These are phyloP conservation scores for Speoplatyrhinus poulsoni DNA, from an alignment of 2,113 vertebrate genomes.

Conservation along the genomic window DNA sequence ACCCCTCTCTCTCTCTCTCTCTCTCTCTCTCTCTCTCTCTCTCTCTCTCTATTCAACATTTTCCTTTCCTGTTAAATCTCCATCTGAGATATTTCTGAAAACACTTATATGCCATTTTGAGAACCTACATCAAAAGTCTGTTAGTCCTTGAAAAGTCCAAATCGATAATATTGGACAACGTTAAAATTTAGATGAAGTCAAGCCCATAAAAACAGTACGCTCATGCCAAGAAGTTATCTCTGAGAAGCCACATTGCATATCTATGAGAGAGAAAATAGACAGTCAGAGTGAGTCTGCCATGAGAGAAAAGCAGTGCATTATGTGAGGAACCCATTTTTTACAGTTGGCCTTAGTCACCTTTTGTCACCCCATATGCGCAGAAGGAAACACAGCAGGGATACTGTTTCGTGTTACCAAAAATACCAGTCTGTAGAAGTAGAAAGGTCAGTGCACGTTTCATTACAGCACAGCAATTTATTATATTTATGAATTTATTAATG, in stretches of 20 bases:
- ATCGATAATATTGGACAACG: conserved; percentile 23
- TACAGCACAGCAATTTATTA: conserved; percentile 23
- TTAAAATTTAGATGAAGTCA: conserved; percentile 19
- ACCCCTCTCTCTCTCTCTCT: background rate
- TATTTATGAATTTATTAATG: conserved; percentile 5
- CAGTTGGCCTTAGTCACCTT: conserved; percentile 39
- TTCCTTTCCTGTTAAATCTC: conserved; percentile 4
- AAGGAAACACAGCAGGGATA: conserved; percentile 19
- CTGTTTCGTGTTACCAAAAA: background rate
- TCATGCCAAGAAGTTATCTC: conserved; percentile 37
- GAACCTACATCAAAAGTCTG: conserved; percentile 12
- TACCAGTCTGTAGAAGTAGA: conserved; percentile 14
- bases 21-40: conserved; percentile 5
- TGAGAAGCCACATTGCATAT: conserved; percentile 34
- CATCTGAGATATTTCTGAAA: background rate
- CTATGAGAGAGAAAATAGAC: conserved; percentile 27
- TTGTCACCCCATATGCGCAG: conserved; percentile 30
- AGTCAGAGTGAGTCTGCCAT: conserved; percentile 31
- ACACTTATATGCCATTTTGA: background rate
- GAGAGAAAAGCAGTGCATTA: conserved; percentile 34
- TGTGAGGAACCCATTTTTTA: conserved; percentile 41
- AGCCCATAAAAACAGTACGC: conserved; percentile 19
- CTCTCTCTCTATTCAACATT: conserved; percentile 13
- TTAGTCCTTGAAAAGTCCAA: conserved; percentile 12
- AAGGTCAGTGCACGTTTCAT: background rate